These are phyloP conservation scores for Teinopalpus imperialis DNA, from an alignment of 2,888 invertebrate species.

Conservation along the genomic window DNA sequence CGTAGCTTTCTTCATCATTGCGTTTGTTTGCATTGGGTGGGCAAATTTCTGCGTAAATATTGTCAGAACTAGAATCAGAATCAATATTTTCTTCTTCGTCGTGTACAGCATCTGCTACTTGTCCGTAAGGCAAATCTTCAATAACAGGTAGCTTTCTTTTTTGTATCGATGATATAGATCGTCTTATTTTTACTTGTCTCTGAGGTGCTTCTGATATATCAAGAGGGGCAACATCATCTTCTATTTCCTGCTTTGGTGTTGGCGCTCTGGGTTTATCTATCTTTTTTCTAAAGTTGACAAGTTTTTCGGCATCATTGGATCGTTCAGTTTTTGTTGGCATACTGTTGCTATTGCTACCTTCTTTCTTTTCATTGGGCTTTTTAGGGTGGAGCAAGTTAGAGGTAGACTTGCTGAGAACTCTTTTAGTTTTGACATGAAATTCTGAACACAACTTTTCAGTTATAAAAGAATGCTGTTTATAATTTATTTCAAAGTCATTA, in stretches of 20 bases:
- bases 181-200: slow-evolving; percentile 72
- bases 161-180: slow-evolving; percentile 79
- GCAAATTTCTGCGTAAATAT: slow-evolving; percentile 88
- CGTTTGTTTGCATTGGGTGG: slow-evolving; percentile 60
- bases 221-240: slow-evolving; percentile 58
- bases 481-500: slow-evolving; percentile 79
- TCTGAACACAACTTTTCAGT: slow-evolving; percentile 86
- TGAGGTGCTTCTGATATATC: slow-evolving; percentile 73
- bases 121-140: slow-evolving; percentile 86
- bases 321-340: slow-evolving; percentile 77
- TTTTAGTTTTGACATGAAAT: slow-evolving; percentile 87
- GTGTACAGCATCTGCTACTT: slow-evolving; percentile 85
- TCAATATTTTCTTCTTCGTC: slow-evolving; percentile 68
- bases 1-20: slow-evolving; percentile 67
- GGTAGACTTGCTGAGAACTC: slow-evolving; percentile 83
- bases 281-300: slow-evolving; percentile 71
- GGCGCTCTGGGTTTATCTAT: slow-evolving; percentile 75
- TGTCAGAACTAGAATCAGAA: slow-evolving; percentile 78
- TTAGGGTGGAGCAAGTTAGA: slow-evolving; percentile 84
- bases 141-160: slow-evolving; percentile 78
- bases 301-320: slow-evolving; percentile 58
- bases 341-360: slow-evolving; percentile 72
- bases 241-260: slow-evolving; percentile 69
- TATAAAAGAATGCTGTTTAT: slow-evolving; percentile 84
- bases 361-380: slow-evolving; percentile 76